Percentiles rank a stretch among this genome's conserved stretches.
phyloP scores from a whole-genome alignment of 2,113 vertebrate genomes.

The Psammodynastes pulverulentus region DNA sequence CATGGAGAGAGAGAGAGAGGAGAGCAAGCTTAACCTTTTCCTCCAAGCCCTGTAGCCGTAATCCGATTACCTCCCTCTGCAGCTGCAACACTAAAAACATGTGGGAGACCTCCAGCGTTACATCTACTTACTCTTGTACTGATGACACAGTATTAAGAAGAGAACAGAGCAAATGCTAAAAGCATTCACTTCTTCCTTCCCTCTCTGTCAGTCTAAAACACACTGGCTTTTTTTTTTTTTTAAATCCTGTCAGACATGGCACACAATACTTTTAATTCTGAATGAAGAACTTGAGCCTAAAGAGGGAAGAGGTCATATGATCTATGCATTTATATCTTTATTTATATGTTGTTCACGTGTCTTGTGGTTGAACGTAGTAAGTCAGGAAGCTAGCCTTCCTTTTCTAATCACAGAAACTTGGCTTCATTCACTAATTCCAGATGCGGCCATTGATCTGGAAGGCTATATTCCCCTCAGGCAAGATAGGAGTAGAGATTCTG shows the following conservation, averaged over 20 bases:
- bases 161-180: background rate
- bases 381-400: background rate
- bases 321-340: background rate
- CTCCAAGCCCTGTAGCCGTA: background rate
- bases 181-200: background rate
- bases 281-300: background rate
- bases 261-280: background rate
- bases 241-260: background rate
- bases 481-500: too few relatives aligned
- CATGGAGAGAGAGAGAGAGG: background rate
- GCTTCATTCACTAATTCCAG: too few relatives aligned
- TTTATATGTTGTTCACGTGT: background rate
- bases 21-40: background rate
- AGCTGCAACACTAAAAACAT: background rate
- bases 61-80: background rate
- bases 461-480: too few relatives aligned
- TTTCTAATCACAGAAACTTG: too few relatives aligned
- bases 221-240: too few relatives aligned
- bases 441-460: too few relatives aligned
- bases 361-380: background rate
- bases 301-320: background rate
- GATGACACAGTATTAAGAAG: background rate
- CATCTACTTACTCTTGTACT: background rate
- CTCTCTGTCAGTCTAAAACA: background rate
- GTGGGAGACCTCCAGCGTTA: background rate